Conservation (phyloP, 2,797 vertebrate species). For the Orientallactaga sibirica region DNA sequence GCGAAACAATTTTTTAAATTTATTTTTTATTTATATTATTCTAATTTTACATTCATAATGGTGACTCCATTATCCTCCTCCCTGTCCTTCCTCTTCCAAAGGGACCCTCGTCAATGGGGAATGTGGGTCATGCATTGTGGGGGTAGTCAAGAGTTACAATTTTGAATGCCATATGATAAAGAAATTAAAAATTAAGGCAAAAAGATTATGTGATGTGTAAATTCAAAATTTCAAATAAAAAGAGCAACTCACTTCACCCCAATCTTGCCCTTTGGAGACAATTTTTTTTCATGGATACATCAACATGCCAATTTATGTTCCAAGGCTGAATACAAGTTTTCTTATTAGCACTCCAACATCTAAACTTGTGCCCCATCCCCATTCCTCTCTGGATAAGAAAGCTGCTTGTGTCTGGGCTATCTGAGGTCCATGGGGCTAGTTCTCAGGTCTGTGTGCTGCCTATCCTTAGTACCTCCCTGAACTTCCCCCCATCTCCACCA, state of each 20-base stretch:
- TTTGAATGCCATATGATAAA: conserved; percentile 32
- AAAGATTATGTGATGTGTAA: not conserved
- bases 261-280: not conserved
- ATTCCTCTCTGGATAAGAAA: not conserved
- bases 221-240: conserved; percentile 9
- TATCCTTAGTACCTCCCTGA: not conserved
- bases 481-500: not conserved
- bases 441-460: not conserved
- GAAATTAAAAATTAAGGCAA: conserved; percentile 2
- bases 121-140: too few species aligned
- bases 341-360: not conserved
- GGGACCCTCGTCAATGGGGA: too few species aligned
- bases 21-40: too few species aligned
- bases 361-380: not conserved
- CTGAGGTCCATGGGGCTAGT: too few species aligned
- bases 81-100: too few species aligned
- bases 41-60: too few species aligned
- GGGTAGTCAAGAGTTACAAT: too few species aligned
- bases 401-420: not conserved
- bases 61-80: too few species aligned
- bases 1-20: not conserved
- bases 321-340: not conserved
- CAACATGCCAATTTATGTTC: not conserved
- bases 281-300: not conserved
- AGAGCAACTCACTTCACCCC: not conserved